Percentiles rank a stretch among this genome's conserved stretches.
phyloP scores from a whole-genome alignment of 2,888 invertebrate genomes.

The Pomacea canaliculata region DNA sequence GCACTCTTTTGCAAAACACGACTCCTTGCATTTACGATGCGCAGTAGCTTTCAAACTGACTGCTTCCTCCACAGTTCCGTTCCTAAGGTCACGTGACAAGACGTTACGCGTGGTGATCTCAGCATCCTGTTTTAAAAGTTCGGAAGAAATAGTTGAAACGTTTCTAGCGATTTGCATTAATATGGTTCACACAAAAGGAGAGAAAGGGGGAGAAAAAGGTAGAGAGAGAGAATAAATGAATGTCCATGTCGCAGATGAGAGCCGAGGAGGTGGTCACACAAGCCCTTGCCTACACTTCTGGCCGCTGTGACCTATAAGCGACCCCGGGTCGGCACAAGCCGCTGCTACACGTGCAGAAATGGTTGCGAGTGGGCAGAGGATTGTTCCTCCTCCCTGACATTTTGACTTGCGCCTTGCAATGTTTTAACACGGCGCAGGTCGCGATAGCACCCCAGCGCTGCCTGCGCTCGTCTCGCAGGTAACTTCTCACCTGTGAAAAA shows the following conservation, averaged over 20 bases:
- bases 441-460: neutral
- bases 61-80: too few species aligned
- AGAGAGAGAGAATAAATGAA: too few species aligned
- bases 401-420: conserved; percentile 17
- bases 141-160: too few species aligned
- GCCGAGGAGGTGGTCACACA: neutral
- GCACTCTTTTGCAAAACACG: too few species aligned
- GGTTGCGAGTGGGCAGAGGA: conserved; percentile 9
- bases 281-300: neutral
- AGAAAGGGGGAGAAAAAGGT: neutral
- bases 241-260: neutral
- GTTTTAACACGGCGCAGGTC: neutral
- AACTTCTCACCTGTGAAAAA: conserved; percentile 4
- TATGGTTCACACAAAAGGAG: too few species aligned
- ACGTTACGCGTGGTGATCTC: too few species aligned
- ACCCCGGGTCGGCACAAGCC: neutral
- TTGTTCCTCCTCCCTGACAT: conserved; percentile 9
- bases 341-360: conserved; percentile 3
- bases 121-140: too few species aligned
- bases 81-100: too few species aligned
- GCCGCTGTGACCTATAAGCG: neutral
- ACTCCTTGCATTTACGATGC: too few species aligned
- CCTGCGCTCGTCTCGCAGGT: neutral
- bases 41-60: too few species aligned
- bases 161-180: too few species aligned